Conservation (phyloP, 2,888 invertebrate genomes). For the Theretra japonica region DNA sequence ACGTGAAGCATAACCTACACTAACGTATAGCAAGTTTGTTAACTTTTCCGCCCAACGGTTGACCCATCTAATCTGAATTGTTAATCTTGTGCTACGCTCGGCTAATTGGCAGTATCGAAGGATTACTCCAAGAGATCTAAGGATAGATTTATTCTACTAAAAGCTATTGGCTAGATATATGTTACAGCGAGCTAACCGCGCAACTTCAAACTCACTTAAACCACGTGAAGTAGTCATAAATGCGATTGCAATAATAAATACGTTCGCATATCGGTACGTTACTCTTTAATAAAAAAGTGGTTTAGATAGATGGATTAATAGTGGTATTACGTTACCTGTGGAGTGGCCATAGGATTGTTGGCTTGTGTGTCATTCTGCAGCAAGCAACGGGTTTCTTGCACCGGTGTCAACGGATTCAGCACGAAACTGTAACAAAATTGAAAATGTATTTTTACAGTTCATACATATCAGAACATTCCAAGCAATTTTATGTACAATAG, state of each 20-base stretch:
- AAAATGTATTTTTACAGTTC: slow-evolving; percentile 7
- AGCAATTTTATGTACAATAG: slow-evolving; percentile 40
- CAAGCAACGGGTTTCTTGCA: slow-evolving; percentile 95
- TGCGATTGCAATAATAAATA: slow-evolving; percentile 6
- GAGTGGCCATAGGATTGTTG: slow-evolving; percentile 93
- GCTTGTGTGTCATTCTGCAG: slow-evolving; percentile 97
- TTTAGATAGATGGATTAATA: slow-evolving; percentile 1
- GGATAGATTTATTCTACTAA: slow-evolving; percentile 67
- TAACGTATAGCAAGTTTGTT: slow-evolving; percentile 34
- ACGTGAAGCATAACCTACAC: slow-evolving; percentile 21
- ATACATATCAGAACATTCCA: slow-evolving; percentile 3
- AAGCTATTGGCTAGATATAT: slow-evolving; percentile 52
- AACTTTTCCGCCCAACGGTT: slow-evolving; percentile 49
- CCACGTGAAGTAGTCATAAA: not conserved
- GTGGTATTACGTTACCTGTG: slow-evolving; percentile 79
- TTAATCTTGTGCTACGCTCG: slow-evolving; percentile 66
- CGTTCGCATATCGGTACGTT: not conserved
- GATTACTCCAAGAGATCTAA: slow-evolving; percentile 53
- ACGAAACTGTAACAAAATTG: slow-evolving; percentile 89
- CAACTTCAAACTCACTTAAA: slow-evolving; percentile 1
- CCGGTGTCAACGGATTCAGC: slow-evolving; percentile 94
- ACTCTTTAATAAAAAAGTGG: not conserved
- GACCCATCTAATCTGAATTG: slow-evolving; percentile 75
- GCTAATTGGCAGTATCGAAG: slow-evolving; percentile 72
- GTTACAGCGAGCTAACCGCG: not conserved